Percentiles rank a stretch among this genome's conserved stretches.
These are phyloP conservation scores for Sorex fumeus DNA, from an alignment of 2,113 vertebrate species.

Conservation along the genomic window DNA sequence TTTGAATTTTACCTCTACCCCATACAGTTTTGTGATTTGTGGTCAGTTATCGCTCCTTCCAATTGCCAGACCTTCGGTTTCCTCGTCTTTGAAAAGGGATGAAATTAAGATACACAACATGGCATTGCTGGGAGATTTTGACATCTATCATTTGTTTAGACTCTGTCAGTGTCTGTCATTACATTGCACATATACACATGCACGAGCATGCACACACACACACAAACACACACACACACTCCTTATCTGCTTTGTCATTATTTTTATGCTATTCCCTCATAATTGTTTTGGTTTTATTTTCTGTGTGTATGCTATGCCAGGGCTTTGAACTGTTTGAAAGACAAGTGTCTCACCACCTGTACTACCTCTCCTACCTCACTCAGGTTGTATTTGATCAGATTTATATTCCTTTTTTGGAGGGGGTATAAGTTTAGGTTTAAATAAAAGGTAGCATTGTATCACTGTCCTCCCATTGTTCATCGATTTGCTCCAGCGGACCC, in stretches of 20 bases:
- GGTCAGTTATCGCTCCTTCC: background rate
- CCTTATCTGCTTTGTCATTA: background rate
- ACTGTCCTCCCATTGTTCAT: no score
- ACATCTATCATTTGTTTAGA: background rate
- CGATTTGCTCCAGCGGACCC: no score
- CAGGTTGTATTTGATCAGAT: background rate
- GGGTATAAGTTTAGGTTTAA: constrained; percentile 15
- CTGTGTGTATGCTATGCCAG: no score
- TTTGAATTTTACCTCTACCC: background rate
- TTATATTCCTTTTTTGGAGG: background rate
- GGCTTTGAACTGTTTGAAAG: no score
- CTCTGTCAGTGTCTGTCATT: fast-evolving
- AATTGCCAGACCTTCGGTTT: no score
- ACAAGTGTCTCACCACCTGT: no score
- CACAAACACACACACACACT: no score
- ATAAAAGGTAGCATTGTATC: no score
- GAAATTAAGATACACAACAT: no score
- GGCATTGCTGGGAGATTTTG: background rate
- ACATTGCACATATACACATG: background rate
- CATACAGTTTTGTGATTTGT: background rate
- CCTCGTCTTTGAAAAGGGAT: no score
- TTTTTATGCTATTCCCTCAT: background rate
- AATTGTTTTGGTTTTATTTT: background rate
- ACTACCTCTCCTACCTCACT: no score
- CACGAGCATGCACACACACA: no score